Base-by-base conservation (phyloP, 2,888 invertebrate genomes). In the Nymphalis urticae region DNA sequence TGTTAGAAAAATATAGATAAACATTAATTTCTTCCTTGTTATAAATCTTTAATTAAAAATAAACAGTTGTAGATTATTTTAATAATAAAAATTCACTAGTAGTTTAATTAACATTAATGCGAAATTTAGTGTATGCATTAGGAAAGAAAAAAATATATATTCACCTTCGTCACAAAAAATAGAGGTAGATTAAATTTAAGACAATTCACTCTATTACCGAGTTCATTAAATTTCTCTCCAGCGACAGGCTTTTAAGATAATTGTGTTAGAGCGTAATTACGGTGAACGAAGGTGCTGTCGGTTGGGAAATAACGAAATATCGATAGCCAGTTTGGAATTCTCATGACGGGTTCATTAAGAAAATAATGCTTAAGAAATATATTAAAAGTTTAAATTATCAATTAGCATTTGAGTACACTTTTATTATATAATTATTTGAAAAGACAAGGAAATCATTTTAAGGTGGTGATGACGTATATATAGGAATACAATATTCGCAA, bases 171-270 rank as follows among this genome's bases (percentile, higher is more conserved):
- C 64, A 78, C 71, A 70, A 79, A 69, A 69, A 54, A 64, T 54
- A 42, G 64, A 82, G 81, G 81, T 76, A 81, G 82, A 85, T 87
- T 86, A 86, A 85, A 85, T 83, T 74, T 70, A 82, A 85, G 83
- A 85, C 83, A 84, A 86, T 87, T 87, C 82, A 85, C 83, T 88
- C 87, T 85, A 87, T 86, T 87, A 88, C 86, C 83, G 84, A 86
- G 81, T 90, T 89, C 86, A 88, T 90, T 90, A 89, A 88, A 88
- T 89, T 88, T 84, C 85, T 83, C 84, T 82, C 79, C 81, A 81
- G 83, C 86, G 91, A 90, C 90, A 90, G 86, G 90, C 91, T 92
- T 91, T 91, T 91, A 91, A 84, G 82, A 84, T 89, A 90, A 92
- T 91, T 87, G 87, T 81, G 82, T 90, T 86, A 86, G 82, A 84